phyloP scores from a whole-genome alignment of 2,797 vertebrate species.

The Salarias fasciatus region DNA sequence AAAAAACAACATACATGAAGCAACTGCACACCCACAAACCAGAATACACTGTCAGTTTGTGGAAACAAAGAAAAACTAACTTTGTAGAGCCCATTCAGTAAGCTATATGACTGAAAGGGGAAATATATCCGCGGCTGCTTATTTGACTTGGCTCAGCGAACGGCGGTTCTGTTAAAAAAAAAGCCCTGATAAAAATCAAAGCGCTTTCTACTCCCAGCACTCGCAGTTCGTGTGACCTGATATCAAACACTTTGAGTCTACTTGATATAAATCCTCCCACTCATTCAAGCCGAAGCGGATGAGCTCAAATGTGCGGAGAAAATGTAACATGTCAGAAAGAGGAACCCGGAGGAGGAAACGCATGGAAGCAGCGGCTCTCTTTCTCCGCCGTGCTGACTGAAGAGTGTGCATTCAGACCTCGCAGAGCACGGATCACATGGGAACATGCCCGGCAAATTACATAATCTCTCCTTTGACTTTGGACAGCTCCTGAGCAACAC shows the following conservation, averaged over 20 bases:
- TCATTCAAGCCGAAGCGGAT: conserved; percentile 7
- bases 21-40: not conserved
- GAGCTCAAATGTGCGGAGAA: conserved; percentile 12
- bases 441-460: conserved; percentile 11
- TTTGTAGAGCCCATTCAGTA: conserved; percentile 42
- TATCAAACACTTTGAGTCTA: conserved; percentile 4
- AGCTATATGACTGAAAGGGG: conserved; percentile 52
- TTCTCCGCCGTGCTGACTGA: not conserved
- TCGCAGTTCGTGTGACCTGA: conserved; percentile 4
- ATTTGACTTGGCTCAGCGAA: conserved; percentile 74
- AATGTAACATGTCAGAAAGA: not conserved
- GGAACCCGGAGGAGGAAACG: conserved; percentile 1
- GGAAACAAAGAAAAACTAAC: conserved; percentile 17
- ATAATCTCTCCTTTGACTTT: conserved; percentile 42
- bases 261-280: conserved; percentile 17
- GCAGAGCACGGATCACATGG: conserved; percentile 32
- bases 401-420: conserved; percentile 13
- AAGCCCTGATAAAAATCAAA: conserved; percentile 61
- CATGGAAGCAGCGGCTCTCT: conserved; percentile 7
- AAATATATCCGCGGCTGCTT: conserved; percentile 68
- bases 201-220: conserved; percentile 42
- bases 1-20: not conserved
- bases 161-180: conserved; percentile 54
- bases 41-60: conserved; percentile 9
- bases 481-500: conserved; percentile 31